Evolutionary conservation across 2,888 invertebrate species (phyloP), one percentile per base, ranked within the genome.

Genomic region (Calameuta filiformis): DNA sequence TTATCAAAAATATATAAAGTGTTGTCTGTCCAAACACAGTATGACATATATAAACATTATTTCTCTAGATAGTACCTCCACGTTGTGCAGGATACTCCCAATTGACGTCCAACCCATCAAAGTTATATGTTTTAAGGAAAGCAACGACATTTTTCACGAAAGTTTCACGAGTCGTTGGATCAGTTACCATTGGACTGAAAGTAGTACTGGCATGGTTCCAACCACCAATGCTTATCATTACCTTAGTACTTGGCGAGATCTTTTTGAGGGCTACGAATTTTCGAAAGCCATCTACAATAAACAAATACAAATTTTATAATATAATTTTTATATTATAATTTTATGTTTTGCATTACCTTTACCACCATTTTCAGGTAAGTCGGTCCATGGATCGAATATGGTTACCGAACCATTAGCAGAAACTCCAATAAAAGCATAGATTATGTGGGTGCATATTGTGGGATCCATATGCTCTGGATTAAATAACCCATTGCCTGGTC

Each of bases 81-180:
- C 94, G 90, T 73, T 94, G 93, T 75, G 92, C 93, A 0, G 95
- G 95, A 83, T 95, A 95, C 85, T 95, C 95, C 96, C 96, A 96
- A 87, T 96, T 95, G 0, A 96, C 75, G 85, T 96, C 96, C 0
- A 96, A 91, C 1, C 96, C 96, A 85, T 96, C 95, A 81, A 96
- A 96, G 0, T 92, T 92, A 84, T 95, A 92, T 4, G 92, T 91
- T 69, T 91, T 86, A 0, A 95, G 83, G 86, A 95, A 94, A 0
- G 90, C 85, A 0, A 94, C 86, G 0, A 93, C 93, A 77, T 93
- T 94, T 4, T 92, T 85, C 33, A 95, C 93, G 84, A 96, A 95
- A 73, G 87, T 91, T 0, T 90, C 87, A n/a, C 95, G 68, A 71
- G 92, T 83, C 0, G 81, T 78, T 4, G 93, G 85, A 73, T 90